Evolutionary conservation across 2,888 invertebrate species (phyloP).

Genomic region (Artemia sinica): DNA sequence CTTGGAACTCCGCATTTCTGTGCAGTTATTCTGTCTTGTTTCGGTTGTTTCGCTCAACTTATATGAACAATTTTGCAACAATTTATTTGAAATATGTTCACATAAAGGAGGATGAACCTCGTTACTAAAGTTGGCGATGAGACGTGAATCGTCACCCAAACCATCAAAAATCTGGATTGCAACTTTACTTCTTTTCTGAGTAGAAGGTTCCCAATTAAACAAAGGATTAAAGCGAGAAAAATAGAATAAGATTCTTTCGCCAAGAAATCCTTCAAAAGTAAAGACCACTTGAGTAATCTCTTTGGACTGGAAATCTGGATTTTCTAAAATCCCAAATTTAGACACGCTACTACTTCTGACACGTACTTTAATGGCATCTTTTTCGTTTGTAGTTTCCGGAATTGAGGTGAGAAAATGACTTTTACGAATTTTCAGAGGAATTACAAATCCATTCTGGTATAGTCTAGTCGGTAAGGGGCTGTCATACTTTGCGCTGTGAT

Average conservation of each 20-base stretch:
- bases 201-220: neutral
- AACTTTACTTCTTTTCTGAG: neutral
- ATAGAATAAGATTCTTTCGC: neutral
- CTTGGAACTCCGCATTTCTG: no score
- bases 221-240: neutral
- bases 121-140: neutral
- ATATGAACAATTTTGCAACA: neutral
- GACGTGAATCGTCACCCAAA: neutral
- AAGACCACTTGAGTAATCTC: neutral
- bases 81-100: neutral
- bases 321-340: neutral
- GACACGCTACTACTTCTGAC: neutral
- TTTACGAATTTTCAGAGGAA: neutral
- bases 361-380: neutral
- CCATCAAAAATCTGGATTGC: neutral
- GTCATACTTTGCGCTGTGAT: neutral
- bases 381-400: neutral
- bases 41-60: neutral
- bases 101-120: neutral
- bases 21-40: neutral
- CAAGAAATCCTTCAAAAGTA: neutral
- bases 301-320: neutral
- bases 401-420: neutral
- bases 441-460: constrained; percentile 6
- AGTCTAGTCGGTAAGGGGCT: constrained; percentile 5